Evolutionary conservation across 64 coral and sea anemone species (phyloP).

Genomic region (Actinia tenebrosa): DNA sequence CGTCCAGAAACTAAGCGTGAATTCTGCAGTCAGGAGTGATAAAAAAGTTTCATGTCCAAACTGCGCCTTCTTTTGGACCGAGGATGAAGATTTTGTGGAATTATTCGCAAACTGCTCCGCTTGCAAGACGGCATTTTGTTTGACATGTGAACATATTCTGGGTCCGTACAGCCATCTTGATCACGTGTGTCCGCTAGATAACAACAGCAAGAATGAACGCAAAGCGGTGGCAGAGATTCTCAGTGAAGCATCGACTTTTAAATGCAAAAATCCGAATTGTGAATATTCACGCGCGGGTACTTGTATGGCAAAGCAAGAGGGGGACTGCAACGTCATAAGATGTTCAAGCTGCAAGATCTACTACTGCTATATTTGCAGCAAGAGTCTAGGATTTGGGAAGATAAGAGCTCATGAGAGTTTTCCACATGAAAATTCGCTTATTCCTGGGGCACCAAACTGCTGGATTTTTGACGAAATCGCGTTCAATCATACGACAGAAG

Average conservation of each 20-base stretch:
- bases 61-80: slow-evolving; percentile 16
- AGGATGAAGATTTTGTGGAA: neutral
- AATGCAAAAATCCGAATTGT: slow-evolving; percentile 22
- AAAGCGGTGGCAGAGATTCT: slow-evolving; percentile 16
- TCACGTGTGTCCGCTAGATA: slow-evolving; percentile 23
- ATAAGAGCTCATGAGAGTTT: slow-evolving; percentile 31
- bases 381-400: slow-evolving; percentile 11
- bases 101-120: slow-evolving; percentile 21
- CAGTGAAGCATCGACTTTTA: neutral
- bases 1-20: neutral
- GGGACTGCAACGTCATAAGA: slow-evolving; percentile 33
- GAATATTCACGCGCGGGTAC: neutral
- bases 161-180: slow-evolving; percentile 24
- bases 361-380: slow-evolving; percentile 48
- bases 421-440: slow-evolving; percentile 25
- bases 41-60: slow-evolving; percentile 21
- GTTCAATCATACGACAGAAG: neutral
- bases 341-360: slow-evolving; percentile 15
- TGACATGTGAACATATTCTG: slow-evolving; percentile 30
- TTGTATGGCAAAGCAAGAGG: slow-evolving; percentile 8
- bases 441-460: neutral
- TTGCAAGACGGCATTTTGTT: slow-evolving; percentile 5
- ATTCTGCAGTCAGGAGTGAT: neutral
- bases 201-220: neutral
- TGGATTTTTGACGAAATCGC: slow-evolving; percentile 38